Conservation (phyloP, 2,113 vertebrate species). For the Paracanthobrama guichenoti region DNA sequence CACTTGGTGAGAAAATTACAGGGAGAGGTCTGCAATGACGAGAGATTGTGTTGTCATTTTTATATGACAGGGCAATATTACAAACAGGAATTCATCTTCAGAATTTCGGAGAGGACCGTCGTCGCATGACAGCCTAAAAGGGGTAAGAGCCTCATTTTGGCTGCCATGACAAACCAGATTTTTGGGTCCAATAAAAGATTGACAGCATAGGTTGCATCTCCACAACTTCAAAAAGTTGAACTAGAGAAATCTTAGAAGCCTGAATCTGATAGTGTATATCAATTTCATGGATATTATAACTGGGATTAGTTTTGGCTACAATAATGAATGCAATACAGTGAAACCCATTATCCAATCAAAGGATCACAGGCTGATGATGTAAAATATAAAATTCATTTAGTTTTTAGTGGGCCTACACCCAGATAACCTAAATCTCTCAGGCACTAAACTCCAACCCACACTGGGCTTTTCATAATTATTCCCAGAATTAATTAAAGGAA, state of each 20-base stretch:
- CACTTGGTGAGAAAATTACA: conserved; percentile 5
- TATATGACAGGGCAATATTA: conserved; percentile 29
- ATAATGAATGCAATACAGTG: conserved; percentile 12
- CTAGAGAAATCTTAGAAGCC: neutral
- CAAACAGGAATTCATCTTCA: conserved; percentile 15
- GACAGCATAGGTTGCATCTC: neutral
- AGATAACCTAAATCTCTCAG: conserved; percentile 38
- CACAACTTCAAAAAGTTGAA: conserved; percentile 12
- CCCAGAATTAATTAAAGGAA: conserved; percentile 44
- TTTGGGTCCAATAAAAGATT: neutral
- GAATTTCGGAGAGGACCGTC: conserved; percentile 10
- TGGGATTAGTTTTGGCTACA: conserved; percentile 25
- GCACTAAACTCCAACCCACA: conserved; percentile 26
- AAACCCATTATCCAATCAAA: conserved; percentile 30
- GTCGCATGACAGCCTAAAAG: conserved; percentile 39
- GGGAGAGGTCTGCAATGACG: neutral
- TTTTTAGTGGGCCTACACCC: conserved; percentile 1
- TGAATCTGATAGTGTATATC: conserved; percentile 33
- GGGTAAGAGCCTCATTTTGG: conserved; percentile 20
- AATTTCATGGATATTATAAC: conserved; percentile 32
- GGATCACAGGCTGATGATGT: conserved; percentile 15
- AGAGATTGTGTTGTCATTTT: conserved; percentile 44
- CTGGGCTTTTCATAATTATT: conserved; percentile 37
- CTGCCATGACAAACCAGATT: neutral
- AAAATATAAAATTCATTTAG: conserved; percentile 6